These are phyloP conservation scores for Cladorhizidae sp. DNA, from an alignment of 37 sponge, comb jelly and placozoan genomes.

Conservation along the genomic window DNA sequence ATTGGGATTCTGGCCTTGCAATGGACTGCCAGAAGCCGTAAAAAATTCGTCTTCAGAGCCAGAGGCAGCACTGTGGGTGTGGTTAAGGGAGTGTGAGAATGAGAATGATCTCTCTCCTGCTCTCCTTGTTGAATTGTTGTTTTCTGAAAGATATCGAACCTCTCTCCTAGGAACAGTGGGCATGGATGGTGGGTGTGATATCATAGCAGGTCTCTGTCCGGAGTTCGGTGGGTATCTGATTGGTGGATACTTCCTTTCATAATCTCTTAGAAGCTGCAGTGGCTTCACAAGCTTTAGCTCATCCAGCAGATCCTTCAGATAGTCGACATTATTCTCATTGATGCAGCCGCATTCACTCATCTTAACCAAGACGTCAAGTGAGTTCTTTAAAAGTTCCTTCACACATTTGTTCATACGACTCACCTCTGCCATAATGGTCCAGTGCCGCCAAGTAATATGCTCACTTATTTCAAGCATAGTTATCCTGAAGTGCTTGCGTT, in stretches of 20 bases:
- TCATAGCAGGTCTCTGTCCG: neutral
- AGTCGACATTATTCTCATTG: conserved; percentile 25
- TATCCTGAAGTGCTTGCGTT: neutral
- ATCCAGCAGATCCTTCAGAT: conserved; percentile 21
- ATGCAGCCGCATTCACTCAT: conserved; percentile 40
- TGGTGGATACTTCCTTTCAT: neutral
- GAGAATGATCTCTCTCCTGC: too few species aligned
- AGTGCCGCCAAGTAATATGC: neutral
- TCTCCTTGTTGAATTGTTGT: too few species aligned
- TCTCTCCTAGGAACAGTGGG: too few species aligned
- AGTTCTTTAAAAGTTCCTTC: conserved; percentile 8
- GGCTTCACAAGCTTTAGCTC: conserved; percentile 19
- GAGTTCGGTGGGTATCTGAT: neutral
- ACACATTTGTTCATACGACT: conserved; percentile 12
- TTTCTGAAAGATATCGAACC: too few species aligned
- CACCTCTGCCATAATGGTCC: conserved; percentile 29
- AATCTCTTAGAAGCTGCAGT: conserved; percentile 12
- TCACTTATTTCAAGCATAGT: conserved; percentile 17
- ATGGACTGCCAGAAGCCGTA: too few species aligned
- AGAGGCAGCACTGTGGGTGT: too few species aligned
- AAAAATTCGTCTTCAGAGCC: too few species aligned
- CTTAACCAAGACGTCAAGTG: conserved; percentile 24
- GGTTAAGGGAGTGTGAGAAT: too few species aligned
- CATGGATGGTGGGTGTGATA: too few species aligned
- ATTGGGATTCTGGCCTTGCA: too few species aligned